A percentile compares a stretch with the other conserved stretches of the same genome.
Conservation (phyloP, 2,888 invertebrate genomes). For the Drosophila incognita region DNA sequence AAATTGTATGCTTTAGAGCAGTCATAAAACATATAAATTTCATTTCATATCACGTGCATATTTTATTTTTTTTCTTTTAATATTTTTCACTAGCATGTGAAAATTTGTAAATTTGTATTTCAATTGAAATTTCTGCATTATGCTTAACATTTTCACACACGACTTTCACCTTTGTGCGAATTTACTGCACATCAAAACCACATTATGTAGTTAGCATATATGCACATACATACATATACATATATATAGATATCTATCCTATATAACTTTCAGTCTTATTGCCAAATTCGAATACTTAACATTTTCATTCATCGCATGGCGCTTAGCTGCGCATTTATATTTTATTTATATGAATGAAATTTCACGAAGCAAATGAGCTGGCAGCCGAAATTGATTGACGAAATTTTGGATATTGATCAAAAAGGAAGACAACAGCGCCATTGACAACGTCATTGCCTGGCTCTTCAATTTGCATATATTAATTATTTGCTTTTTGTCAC, state of each 20-base stretch:
- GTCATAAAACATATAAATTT: conserved; percentile 18
- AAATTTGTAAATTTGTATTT: conserved; percentile 35
- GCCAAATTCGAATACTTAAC: conserved; percentile 33
- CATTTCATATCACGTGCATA: conserved; percentile 25
- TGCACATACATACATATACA: background rate
- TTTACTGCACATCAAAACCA: conserved; percentile 30
- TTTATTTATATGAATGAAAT: conserved; percentile 70
- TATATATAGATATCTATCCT: conserved; percentile 19
- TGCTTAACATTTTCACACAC: conserved; percentile 10
- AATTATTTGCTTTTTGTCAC: conserved; percentile 4
- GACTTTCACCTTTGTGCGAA: conserved; percentile 57
- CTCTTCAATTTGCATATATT: conserved; percentile 17
- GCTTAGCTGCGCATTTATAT: conserved; percentile 46
- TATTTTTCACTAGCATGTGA: conserved; percentile 33
- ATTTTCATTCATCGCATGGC: conserved; percentile 52
- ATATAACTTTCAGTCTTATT: conserved; percentile 38
- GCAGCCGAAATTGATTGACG: conserved; percentile 66
- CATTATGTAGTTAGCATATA: conserved; percentile 16
- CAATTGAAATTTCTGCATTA: conserved; percentile 50
- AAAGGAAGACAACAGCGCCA: conserved; percentile 24
- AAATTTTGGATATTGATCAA: conserved; percentile 73
- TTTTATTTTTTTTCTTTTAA: background rate
- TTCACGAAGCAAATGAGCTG: conserved; percentile 41
- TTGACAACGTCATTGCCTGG: conserved; percentile 46
- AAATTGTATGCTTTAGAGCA: conserved; percentile 12